Base-by-base conservation (phyloP, 2,888 invertebrate species). In the Acrobasis consociella region DNA sequence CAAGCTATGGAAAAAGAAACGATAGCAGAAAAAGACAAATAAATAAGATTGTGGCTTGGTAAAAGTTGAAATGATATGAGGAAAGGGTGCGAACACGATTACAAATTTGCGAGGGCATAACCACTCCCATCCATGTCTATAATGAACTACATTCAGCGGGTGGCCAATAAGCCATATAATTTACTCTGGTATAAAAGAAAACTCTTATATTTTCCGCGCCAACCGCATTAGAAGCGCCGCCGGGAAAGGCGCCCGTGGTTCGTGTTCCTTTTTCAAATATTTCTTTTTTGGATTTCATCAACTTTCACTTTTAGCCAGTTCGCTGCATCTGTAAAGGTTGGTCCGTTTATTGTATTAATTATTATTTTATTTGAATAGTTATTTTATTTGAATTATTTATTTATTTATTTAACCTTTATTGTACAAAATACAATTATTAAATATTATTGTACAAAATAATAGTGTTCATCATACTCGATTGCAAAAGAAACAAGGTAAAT, bases 91-190 rank as follows among this genome's bases (percentile, higher is more conserved):
- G 84, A 81, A 73, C 73, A 69, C 76, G 75, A 89, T 89, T 86
- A 87, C 85, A 83, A 85, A 86, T 87, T 84, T 82, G 80, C 78
- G 72, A 66, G 72, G 67, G 75, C 78, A 86, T 85, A 76, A 82
- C 83, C 88, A 86, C 89, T 80, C 91, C 91, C 86, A 80, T 77
- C 65, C 72, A 80, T 78, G 75, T 72, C 75, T 74, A 76, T 90
- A 89, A 91, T 87, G 89, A 91, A 76, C 75, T 72, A 73, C 81
- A 89, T 89, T 89, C 91, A 90, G 87, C 90, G 87, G 91, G 91
- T 80, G 87, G 89, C 80, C 81, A 83, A 86, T 85, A 73, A 67
- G 64, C 72, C 74, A 73, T 80, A 78, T 81, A 87, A 88, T 89
- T 90, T 87, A 80, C 74, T 72, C 67, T 74, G 73, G 81, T 91